Conservation (phyloP, 2,888 invertebrate species). For the Carterocephalus palaemon region DNA sequence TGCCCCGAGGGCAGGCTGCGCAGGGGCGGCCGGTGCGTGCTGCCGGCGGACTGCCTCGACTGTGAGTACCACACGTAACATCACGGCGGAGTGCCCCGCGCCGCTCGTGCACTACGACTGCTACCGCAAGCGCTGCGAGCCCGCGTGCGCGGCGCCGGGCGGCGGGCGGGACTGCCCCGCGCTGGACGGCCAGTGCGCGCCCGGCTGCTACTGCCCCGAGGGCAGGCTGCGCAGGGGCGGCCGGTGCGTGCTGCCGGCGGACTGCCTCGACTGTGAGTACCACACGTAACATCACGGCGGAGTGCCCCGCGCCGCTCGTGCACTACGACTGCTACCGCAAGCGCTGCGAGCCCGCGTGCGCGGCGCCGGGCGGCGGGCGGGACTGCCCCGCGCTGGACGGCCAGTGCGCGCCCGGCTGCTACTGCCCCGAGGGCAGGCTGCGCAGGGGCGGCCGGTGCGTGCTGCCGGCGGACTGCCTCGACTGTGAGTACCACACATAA, state of each 20-base stretch:
- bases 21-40: constrained; percentile 83
- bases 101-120: too few relatives aligned
- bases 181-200: too few relatives aligned
- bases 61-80: constrained; percentile 72
- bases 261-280: too few relatives aligned
- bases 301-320: constrained; percentile 86
- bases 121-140: too few relatives aligned
- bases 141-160: too few relatives aligned
- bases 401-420: constrained; percentile 89
- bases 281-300: constrained; percentile 64
- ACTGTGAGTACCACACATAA: constrained; percentile 78
- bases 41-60: constrained; percentile 85
- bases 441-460: constrained; percentile 84
- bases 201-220: too few relatives aligned
- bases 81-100: too few relatives aligned
- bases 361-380: constrained; percentile 45
- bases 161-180: too few relatives aligned
- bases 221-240: too few relatives aligned
- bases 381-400: constrained; percentile 82
- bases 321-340: constrained; percentile 89
- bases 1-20: constrained; percentile 85
- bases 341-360: constrained; percentile 88
- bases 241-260: too few relatives aligned
- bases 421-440: constrained; percentile 85
- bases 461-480: constrained; percentile 84